Base-by-base conservation (phyloP, 2,888 invertebrate genomes). In the Pyrgus malvae region DNA sequence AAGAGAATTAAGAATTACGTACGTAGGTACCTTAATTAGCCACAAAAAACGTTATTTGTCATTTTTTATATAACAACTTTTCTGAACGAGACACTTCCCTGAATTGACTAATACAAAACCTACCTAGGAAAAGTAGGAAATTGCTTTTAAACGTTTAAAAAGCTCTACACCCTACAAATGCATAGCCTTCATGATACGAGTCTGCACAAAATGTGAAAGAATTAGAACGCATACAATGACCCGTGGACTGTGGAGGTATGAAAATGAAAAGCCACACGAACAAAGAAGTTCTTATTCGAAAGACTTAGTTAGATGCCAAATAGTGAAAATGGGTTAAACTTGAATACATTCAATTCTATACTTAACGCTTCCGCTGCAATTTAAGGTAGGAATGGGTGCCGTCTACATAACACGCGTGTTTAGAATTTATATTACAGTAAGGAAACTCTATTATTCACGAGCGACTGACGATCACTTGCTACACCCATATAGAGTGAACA, bases 271-370 rank as follows among this genome's bases (percentile, higher is more conserved):
- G 42, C 42, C 11, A 16, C 16, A 29, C 19, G 35, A 51, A 51
- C 50, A 51, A 51, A 35, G 35, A 19, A 16, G 23, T 37, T 46
- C 25, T 42, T 27, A 35, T 8, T 25, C 23, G 12, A 25, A 19
- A 27, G 42, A 33, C 31, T 29, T 29, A 35, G 42, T 27, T 51
- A 42, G 25, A 42, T 35, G 35, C 50, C 50, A 42, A 51, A 51
- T 51, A 27, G 35, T 42, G 42, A 42, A 42, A 51, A 51, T 51
- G 35, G 50, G 50, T 51, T 49, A 25, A 46, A 50, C 16, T 33
- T 25, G 23, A 35, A 35, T 33, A 42, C 33, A 42, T 33, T 49
- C 14, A 49, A 29, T 44, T 51, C 42, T 35, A 17, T 35, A 29
- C 37, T 51, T 51, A 50, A 42, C 37, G 51, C 29, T 51, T 51